A percentile compares a stretch with the other conserved stretches of the same genome.
Conservation (phyloP, 2,113 vertebrate genomes). For the Hiodon alosoides region DNA sequence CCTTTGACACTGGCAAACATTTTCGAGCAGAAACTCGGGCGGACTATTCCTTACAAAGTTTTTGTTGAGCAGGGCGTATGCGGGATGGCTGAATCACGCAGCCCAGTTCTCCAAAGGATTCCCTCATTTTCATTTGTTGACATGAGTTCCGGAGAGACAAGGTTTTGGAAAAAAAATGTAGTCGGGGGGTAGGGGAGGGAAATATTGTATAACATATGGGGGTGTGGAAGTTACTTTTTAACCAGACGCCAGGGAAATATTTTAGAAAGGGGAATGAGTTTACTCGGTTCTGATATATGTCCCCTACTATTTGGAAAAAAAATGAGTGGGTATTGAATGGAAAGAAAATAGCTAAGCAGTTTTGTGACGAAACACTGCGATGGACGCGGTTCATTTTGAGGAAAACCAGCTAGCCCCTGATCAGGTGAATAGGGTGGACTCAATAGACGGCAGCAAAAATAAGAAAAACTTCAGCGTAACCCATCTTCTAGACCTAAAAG, state of each 20-base stretch:
- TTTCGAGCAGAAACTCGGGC: not conserved
- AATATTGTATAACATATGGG: conserved; percentile 10
- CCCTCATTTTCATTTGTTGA: conserved; percentile 48
- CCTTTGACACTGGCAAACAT: conserved; percentile 6
- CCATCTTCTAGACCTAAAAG: conserved; percentile 73
- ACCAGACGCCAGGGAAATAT: conserved; percentile 16
- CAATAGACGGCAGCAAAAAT: conserved; percentile 61
- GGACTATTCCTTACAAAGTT: not conserved
- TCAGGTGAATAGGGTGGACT: conserved; percentile 51
- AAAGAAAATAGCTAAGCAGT: not conserved
- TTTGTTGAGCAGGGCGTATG: not conserved
- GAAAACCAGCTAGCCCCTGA: conserved; percentile 57
- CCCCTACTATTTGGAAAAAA: not conserved
- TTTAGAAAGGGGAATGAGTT: conserved; percentile 7
- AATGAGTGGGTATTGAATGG: not conserved
- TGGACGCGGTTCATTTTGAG: conserved; percentile 57
- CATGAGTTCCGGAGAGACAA: conserved; percentile 39
- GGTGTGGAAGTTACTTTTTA: conserved; percentile 25
- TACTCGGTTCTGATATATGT: conserved; percentile 18
- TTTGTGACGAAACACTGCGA: conserved; percentile 32
- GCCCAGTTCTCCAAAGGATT: not conserved
- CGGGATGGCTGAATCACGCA: not conserved
- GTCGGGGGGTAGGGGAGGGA: conserved; percentile 6
- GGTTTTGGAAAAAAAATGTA: not conserved
- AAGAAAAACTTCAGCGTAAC: conserved; percentile 75